phyloP scores from a whole-genome alignment of 1,140 invertebrate genomes.

The Steinernema khuongi region DNA sequence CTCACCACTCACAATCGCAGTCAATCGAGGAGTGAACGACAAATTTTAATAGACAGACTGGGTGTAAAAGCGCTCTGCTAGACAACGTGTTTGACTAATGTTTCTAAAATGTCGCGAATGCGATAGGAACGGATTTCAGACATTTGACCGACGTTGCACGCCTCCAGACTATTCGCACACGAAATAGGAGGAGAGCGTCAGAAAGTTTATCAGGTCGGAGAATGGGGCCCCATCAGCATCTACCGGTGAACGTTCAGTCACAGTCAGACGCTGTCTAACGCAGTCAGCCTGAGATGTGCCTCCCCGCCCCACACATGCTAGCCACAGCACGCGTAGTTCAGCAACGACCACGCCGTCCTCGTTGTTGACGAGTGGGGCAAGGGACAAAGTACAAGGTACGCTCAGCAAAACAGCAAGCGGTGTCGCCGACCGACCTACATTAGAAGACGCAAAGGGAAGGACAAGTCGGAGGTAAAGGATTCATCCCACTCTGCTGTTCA shows the following conservation, averaged over 20 bases:
- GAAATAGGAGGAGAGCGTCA: not conserved
- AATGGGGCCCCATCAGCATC: slow-evolving; percentile 1
- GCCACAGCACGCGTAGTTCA: not conserved
- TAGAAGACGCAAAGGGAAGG: not conserved
- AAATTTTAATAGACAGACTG: too few relatives aligned
- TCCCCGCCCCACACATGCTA: not conserved
- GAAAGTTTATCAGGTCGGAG: not conserved
- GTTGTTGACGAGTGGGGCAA: not conserved
- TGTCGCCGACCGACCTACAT: not conserved
- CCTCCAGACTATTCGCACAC: too few relatives aligned
- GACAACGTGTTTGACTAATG: not conserved
- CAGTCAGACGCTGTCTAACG: not conserved
- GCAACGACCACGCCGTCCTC: not conserved
- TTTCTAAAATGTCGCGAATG: not conserved
- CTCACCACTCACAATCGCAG: too few relatives aligned
- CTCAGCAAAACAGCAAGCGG: not conserved
- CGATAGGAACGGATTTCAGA: too few relatives aligned
- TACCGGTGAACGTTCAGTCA: slow-evolving; percentile 14
- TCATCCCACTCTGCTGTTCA: too few relatives aligned
- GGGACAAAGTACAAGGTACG: slow-evolving; percentile 4
- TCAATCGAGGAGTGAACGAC: too few relatives aligned
- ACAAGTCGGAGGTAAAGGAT: too few relatives aligned
- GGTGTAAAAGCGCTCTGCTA: not conserved
- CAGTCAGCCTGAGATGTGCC: not conserved
- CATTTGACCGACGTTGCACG: not conserved